A percentile compares a stretch with the other conserved stretches of the same genome.
phyloP scores from a whole-genome alignment of 2,888 invertebrate genomes.

The Celastrina argiolus region DNA sequence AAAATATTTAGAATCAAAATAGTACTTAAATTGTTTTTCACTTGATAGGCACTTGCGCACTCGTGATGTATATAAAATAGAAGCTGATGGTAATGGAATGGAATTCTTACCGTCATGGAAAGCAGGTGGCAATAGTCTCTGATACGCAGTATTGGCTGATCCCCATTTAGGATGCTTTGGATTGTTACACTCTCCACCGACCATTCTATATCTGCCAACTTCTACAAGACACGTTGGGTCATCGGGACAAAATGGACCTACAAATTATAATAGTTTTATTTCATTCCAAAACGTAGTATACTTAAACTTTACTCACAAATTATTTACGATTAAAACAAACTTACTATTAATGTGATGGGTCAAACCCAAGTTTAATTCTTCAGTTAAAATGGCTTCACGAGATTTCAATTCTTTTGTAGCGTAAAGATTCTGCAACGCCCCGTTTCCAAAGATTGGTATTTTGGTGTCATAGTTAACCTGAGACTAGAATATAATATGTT shows the following conservation, averaged over 20 bases:
- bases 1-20: no score
- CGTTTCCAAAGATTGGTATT: constrained; percentile 45
- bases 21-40: no score
- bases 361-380: constrained; percentile 52
- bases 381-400: constrained; percentile 53
- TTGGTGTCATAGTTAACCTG: constrained; percentile 45
- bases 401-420: constrained; percentile 57
- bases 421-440: constrained; percentile 59
- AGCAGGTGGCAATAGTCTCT: constrained; percentile 81
- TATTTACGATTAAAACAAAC: background rate
- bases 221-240: constrained; percentile 60
- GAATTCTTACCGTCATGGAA: background rate
- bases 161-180: constrained; percentile 84
- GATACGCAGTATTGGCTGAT: constrained; percentile 79
- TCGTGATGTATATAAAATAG: no score
- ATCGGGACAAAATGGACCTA: constrained; percentile 60
- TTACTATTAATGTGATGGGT: constrained; percentile 59
- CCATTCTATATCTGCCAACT: constrained; percentile 79
- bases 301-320: background rate
- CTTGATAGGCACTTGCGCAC: no score
- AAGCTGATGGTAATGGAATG: no score
- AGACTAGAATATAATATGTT: constrained; percentile 40
- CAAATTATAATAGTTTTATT: background rate
- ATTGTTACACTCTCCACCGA: constrained; percentile 93
- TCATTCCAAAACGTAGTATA: background rate